Base-by-base conservation (phyloP, 2,113 vertebrate species). In the Syngnathus floridae region DNA sequence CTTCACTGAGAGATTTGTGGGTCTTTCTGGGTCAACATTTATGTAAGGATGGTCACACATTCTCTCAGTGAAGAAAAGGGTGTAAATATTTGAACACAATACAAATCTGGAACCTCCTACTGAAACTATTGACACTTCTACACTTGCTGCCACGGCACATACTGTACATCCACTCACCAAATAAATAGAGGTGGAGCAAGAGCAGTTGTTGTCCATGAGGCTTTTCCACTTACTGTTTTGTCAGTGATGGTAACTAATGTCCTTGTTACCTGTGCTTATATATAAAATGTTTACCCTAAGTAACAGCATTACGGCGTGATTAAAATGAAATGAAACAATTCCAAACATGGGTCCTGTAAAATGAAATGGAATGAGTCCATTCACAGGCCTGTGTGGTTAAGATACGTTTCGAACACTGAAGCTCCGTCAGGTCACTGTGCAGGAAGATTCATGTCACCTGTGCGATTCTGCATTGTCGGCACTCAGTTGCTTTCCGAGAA, bases 401-500 rank as follows among this genome's bases (percentile, higher is more conserved):
- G 13, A 56, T 35, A 56, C 1, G 21, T 4, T 48, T 3, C 35
- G 3, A 57, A 62, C 67, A 64, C 4, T 26, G 26, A 40, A 69
- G 69, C 76, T 80, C 76, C 49, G 49, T 10, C 43, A 36, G 41
- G 26, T 64, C 10, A 37, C 22, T 64, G 43, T 7, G 19, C 46
- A 64, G 75, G 61, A 45, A 46, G 73, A 36, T 26, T 22, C 62
- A 64, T 58, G 73, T 89, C 76, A 99, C 97, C 97, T 97, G 93
- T 98, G 96, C 7, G 92, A 91, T 82, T 99, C 97, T 0, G 97
- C 96, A 31, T 94, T 96, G 91, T 99, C 97, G 0, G 97, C 94
- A 2, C 95, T 99, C 77, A 99, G 91, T 87, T 99, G 97, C 90
- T 99, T 99, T 82, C 95, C 96, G 10, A 98, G 90, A 61, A 95